Conservation (phyloP, 2,888 invertebrate genomes). For the Tupiocoris notatus region DNA sequence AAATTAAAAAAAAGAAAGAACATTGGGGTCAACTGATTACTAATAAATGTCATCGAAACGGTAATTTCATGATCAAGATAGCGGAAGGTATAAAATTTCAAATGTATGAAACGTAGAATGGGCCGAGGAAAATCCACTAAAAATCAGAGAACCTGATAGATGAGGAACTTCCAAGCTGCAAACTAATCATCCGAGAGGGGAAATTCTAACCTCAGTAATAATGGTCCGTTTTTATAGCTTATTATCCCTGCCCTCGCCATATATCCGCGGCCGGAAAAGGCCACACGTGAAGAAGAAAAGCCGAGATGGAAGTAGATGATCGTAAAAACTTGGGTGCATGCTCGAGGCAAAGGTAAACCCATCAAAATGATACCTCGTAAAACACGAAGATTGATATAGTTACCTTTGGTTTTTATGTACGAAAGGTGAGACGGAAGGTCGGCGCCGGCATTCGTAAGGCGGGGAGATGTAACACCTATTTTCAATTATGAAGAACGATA, state of each 20-base stretch:
- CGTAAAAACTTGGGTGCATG: neutral
- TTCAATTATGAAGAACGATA: slow-evolving; percentile 18
- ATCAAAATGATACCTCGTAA: slow-evolving; percentile 27
- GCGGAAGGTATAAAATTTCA: too few relatives aligned
- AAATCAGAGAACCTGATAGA: too few relatives aligned
- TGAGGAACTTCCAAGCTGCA: too few relatives aligned
- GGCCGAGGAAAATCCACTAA: too few relatives aligned
- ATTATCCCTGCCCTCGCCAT: neutral
- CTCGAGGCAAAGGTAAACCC: slow-evolving; percentile 1
- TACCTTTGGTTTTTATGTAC: slow-evolving; percentile 8
- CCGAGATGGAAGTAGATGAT: neutral
- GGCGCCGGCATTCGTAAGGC: neutral
- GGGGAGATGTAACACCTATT: neutral
- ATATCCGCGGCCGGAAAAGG: neutral
- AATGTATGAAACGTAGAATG: too few relatives aligned
- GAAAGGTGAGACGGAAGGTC: neutral
- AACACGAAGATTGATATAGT: slow-evolving; percentile 13
- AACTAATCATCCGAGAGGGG: too few relatives aligned
- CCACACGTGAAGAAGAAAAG: neutral
- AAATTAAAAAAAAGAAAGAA: too few relatives aligned
- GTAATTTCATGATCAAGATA: too few relatives aligned
- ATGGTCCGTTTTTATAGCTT: neutral
- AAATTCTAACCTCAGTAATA: neutral
- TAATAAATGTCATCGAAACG: too few relatives aligned
- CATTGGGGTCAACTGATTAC: too few relatives aligned